Percentiles rank a stretch among this genome's conserved stretches.
phyloP scores from a whole-genome alignment of 2,888 invertebrate genomes.

The Drosophila testacea region DNA sequence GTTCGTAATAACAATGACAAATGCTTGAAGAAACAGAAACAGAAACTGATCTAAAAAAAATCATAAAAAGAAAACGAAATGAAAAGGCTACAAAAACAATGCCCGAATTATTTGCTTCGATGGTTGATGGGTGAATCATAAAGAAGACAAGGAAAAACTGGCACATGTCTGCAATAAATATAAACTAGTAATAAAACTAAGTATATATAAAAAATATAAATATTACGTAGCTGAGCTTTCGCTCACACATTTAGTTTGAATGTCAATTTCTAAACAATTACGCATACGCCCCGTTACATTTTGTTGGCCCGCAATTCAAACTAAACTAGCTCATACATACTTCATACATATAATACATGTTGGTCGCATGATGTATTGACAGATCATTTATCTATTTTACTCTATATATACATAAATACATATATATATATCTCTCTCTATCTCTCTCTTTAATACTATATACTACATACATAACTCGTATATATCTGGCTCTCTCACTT shows the following conservation, averaged over 20 bases:
- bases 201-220: not conserved
- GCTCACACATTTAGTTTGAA: conserved; percentile 25
- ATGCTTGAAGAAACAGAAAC: conserved; percentile 10
- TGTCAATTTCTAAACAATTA: conserved; percentile 36
- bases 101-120: conserved; percentile 25
- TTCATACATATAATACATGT: conserved; percentile 44
- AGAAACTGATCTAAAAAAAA: conserved; percentile 2
- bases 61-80: not conserved
- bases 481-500: conserved; percentile 43
- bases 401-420: conserved; percentile 7
- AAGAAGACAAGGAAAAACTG: conserved; percentile 12
- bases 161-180: conserved; percentile 21
- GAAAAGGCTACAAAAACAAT: conserved; percentile 15
- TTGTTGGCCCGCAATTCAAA: conserved; percentile 22
- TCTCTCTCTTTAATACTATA: conserved; percentile 34
- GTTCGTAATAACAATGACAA: conserved; percentile 22
- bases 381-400: conserved; percentile 55
- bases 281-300: conserved; percentile 52
- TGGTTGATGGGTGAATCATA: conserved; percentile 14
- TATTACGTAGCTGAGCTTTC: conserved; percentile 11
- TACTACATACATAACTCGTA: conserved; percentile 18
- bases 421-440: conserved; percentile 10
- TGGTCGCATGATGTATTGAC: conserved; percentile 63
- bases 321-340: conserved; percentile 32
- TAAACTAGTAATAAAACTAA: conserved; percentile 2